phyloP scores from a whole-genome alignment of 2,797 vertebrate genomes.

The Sciurus carolinensis region DNA sequence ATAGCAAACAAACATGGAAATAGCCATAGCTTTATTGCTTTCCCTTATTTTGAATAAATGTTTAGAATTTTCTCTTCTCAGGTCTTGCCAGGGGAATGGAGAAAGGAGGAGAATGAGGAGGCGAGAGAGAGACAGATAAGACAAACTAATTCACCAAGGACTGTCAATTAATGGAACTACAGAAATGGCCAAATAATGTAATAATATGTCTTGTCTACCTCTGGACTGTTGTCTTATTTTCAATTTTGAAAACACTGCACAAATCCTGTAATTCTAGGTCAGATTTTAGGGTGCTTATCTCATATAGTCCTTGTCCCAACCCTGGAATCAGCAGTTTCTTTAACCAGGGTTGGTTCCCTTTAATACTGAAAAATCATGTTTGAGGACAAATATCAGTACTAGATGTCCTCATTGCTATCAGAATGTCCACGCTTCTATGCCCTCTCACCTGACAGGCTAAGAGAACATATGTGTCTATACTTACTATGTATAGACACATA shows the following conservation, averaged over 20 bases:
- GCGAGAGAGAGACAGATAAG: neutral
- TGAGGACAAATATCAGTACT: neutral
- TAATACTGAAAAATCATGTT: neutral
- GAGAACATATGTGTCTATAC: neutral
- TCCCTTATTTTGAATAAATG: slow-evolving; percentile 54
- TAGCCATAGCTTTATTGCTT: neutral
- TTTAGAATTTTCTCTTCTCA: neutral
- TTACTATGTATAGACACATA: neutral
- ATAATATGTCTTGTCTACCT: neutral
- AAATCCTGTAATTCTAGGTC: neutral
- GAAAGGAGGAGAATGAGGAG: no score
- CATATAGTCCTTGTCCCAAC: neutral
- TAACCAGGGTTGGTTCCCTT: accelerated
- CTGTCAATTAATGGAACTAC: neutral
- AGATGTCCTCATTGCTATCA: neutral
- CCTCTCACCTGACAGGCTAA: neutral
- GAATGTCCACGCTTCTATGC: neutral
- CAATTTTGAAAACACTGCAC: neutral
- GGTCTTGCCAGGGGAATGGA: no score
- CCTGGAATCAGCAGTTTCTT: neutral
- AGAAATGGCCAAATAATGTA: neutral
- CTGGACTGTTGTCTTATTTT: neutral
- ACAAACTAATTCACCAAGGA: neutral
- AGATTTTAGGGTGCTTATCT: neutral
- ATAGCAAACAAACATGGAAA: neutral